Conservation (phyloP, 2,888 invertebrate species). For the Boloria euphrosyne region DNA sequence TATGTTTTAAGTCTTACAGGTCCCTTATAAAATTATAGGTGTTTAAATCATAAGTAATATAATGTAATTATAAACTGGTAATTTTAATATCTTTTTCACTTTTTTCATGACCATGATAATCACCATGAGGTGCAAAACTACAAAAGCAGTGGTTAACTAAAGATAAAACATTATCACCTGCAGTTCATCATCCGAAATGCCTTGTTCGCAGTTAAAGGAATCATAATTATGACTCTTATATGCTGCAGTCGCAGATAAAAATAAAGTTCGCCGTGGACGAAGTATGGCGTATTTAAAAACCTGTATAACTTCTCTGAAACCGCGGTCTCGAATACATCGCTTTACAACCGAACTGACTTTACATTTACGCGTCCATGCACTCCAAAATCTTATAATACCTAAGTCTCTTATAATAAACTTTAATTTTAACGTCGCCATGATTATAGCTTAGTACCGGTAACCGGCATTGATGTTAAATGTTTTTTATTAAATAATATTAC, state of each 20-base stretch:
- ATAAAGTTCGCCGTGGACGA: conserved; percentile 60
- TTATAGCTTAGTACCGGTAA: conserved; percentile 19
- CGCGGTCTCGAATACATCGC: conserved; percentile 62
- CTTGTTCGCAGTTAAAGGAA: conserved; percentile 52
- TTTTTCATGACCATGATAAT: too few species aligned
- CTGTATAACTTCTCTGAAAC: conserved; percentile 66
- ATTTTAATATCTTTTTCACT: too few species aligned
- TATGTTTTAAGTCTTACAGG: too few species aligned
- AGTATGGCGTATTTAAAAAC: conserved; percentile 65
- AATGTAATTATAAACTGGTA: too few species aligned
- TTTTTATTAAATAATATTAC: conserved; percentile 4
- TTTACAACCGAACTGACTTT: conserved; percentile 61
- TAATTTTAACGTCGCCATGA: conserved; percentile 56
- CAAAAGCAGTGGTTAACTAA: too few species aligned
- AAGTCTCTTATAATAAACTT: conserved; percentile 63
- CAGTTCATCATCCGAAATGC: conserved; percentile 67
- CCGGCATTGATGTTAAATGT: conserved; percentile 10
- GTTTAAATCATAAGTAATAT: too few species aligned
- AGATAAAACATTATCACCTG: conserved; percentile 51
- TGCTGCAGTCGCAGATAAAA: conserved; percentile 69
- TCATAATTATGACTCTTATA: conserved; percentile 56
- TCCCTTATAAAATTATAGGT: too few species aligned
- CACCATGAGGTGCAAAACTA: too few species aligned
- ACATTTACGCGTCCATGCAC: conserved; percentile 62
- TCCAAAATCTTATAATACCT: conserved; percentile 61